A percentile compares a stretch with the other conserved stretches of the same genome.
These are phyloP conservation scores for Siniperca obscura DNA, from an alignment of 2,797 vertebrate species.

Conservation along the genomic window DNA sequence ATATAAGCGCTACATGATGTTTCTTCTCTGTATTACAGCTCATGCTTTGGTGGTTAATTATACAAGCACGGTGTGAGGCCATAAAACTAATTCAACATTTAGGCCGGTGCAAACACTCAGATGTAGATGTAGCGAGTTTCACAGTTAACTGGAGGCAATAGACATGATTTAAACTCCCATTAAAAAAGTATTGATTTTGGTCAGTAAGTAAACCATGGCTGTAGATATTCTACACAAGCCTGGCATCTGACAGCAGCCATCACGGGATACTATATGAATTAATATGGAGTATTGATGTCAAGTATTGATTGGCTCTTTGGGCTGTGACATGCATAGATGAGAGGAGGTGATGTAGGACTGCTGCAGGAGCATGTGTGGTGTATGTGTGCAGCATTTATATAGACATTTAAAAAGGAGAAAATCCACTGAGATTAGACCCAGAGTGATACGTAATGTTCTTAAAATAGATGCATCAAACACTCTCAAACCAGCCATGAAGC, in stretches of 20 bases:
- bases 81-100: slow-evolving; percentile 42
- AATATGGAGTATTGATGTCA: slow-evolving; percentile 61
- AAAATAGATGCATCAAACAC: slow-evolving; percentile 60
- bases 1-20: not conserved
- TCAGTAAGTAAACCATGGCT: slow-evolving; percentile 65
- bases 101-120: slow-evolving; percentile 27
- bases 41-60: slow-evolving; percentile 22
- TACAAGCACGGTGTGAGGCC: slow-evolving; percentile 21
- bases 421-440: slow-evolving; percentile 57
- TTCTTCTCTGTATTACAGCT: slow-evolving; percentile 22
- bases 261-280: slow-evolving; percentile 56
- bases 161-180: slow-evolving; percentile 58
- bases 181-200: slow-evolving; percentile 61
- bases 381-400: slow-evolving; percentile 1
- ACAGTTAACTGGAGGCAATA: slow-evolving; percentile 47
- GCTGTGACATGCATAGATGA: slow-evolving; percentile 55
- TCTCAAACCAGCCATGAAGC: slow-evolving; percentile 21
- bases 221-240: slow-evolving; percentile 50
- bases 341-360: slow-evolving; percentile 37
- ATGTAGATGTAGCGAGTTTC: slow-evolving; percentile 10
- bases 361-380: not conserved
- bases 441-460: slow-evolving; percentile 37
- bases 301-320: slow-evolving; percentile 60
- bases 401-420: slow-evolving; percentile 39
- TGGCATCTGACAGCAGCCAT: slow-evolving; percentile 46